A percentile compares a stretch with the other conserved stretches of the same genome.
Conservation (phyloP, 2,797 vertebrate species). For the Mormyrops attenuatus region DNA sequence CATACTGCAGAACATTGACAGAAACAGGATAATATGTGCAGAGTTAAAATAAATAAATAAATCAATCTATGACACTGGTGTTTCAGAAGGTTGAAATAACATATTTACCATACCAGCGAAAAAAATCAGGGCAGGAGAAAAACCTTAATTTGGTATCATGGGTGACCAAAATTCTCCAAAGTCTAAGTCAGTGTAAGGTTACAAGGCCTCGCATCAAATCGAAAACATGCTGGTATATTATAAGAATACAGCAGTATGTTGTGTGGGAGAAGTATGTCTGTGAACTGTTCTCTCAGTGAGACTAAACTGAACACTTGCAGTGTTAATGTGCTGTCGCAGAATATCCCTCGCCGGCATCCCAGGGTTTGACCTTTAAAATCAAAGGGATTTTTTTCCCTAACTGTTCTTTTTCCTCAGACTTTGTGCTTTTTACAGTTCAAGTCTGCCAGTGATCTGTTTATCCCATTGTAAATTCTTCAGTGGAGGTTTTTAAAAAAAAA, state of each 20-base stretch:
- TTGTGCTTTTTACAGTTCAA: slow-evolving; percentile 36
- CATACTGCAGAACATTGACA: slow-evolving; percentile 2
- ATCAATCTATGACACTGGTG: slow-evolving; percentile 13
- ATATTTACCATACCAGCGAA: slow-evolving; percentile 31
- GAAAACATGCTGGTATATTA: slow-evolving; percentile 35
- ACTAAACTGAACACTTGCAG: slow-evolving; percentile 37
- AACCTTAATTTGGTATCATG: slow-evolving; percentile 23
- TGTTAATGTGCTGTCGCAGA: slow-evolving; percentile 25
- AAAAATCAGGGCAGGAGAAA: background rate
- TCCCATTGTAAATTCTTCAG: slow-evolving; percentile 31
- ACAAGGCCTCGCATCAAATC: slow-evolving; percentile 38
- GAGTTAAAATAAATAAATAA: background rate
- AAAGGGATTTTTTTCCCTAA: slow-evolving; percentile 26
- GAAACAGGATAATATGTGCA: slow-evolving; percentile 5
- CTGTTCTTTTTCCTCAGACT: slow-evolving; percentile 27
- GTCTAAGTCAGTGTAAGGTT: slow-evolving; percentile 37
- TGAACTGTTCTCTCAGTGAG: slow-evolving; percentile 32
- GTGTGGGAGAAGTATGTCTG: slow-evolving; percentile 31
- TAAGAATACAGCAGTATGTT: slow-evolving; percentile 34
- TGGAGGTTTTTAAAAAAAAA: slow-evolving; percentile 18
- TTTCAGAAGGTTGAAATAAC: slow-evolving; percentile 29
- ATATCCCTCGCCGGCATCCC: slow-evolving; percentile 24
- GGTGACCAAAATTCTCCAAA: slow-evolving; percentile 26
- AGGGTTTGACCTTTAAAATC: slow-evolving; percentile 18
- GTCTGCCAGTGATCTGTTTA: slow-evolving; percentile 37